Evolutionary conservation across 2,888 invertebrate genomes (phyloP), one percentile per base, ranked within the genome.

Genomic region (Erebia epiphron): DNA sequence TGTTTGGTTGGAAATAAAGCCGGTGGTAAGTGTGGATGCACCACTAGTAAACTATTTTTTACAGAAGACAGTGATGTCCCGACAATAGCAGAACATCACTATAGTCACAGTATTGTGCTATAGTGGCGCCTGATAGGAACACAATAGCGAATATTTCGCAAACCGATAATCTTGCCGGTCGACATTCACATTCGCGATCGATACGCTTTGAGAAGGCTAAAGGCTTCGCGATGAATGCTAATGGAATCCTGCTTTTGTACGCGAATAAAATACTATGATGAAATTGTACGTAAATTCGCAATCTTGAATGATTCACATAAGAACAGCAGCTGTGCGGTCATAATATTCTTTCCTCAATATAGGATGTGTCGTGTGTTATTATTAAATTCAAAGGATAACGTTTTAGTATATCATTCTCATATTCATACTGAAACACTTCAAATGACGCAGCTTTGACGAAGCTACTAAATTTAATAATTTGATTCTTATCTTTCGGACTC

Each of bases 71-170:
- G 35, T 7, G 35, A 7, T 35, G 7, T 7, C 35, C 50, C 50
- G 9, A 16, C n/a, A 16, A n/a, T n/a, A 16, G 41, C 26, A 43
- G 43, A 43, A 61, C 61, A 61, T 43, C 72, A 70, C 73, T 63
- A 69, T n/a, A n/a, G n/a, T n/a, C n/a, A n/a, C n/a, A n/a, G n/a
- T n/a, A n/a, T n/a, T n/a, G n/a, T n/a, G n/a, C n/a, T n/a, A n/a
- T 65, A 74, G 73, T 75, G 77, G 77, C 77, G 80, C 78, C 77
- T 77, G 76, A 77, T 71, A 66, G 67, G 74, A 73, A 86, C 85
- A 87, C 85, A 86, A 86, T 85, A 75, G 81, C 75, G 71, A 52
- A 68, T 72, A 73, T 87, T 86, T 84, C 84, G 82, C 80, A 87
- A 86, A 63, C 68, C 75, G 78, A 77, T 79, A 79, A 81, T 81